Evolutionary conservation across 1,140 invertebrate genomes (phyloP).

Genomic region (Microplitis mediator): DNA sequence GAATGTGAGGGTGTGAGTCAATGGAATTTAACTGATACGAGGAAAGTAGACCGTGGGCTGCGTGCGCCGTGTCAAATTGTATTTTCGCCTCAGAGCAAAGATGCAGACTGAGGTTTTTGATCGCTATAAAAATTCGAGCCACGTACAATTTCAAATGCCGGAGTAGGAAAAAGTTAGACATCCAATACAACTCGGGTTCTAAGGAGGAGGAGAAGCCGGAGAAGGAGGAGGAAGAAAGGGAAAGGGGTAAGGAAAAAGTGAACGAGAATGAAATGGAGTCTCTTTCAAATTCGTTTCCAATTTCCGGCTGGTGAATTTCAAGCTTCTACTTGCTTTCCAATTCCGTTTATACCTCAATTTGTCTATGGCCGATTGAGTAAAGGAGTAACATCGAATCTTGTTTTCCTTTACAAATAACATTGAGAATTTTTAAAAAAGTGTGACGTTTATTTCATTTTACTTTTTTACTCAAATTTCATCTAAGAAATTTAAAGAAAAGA

Average conservation of each 20-base stretch:
- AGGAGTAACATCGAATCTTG: constrained; percentile 8
- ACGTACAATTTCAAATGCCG: constrained; percentile 3
- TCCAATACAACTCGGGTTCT: background rate
- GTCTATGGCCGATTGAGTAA: constrained; percentile 11
- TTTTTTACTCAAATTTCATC: too few relatives aligned
- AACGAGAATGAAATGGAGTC: constrained; percentile 17
- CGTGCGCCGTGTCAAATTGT: background rate
- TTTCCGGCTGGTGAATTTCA: constrained; percentile 21
- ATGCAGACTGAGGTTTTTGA: constrained; percentile 13
- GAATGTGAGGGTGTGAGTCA: background rate
- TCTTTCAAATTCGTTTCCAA: constrained; percentile 27
- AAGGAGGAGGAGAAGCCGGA: background rate
- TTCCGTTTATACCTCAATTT: constrained; percentile 21
- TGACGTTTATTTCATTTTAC: too few relatives aligned
- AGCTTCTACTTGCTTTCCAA: constrained; percentile 16
- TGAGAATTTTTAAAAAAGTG: too few relatives aligned
- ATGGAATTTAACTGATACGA: background rate
- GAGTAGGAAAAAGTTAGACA: constrained; percentile 3
- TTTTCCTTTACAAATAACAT: background rate
- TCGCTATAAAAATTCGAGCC: constrained; percentile 13
- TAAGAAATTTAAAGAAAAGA: too few relatives aligned
- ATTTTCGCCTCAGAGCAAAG: background rate
- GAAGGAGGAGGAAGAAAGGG: background rate
- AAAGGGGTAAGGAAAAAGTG: constrained; percentile 2
- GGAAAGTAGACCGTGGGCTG: background rate